Conservation (phyloP, 2,113 vertebrate genomes). For the Etheostoma spectabile region DNA sequence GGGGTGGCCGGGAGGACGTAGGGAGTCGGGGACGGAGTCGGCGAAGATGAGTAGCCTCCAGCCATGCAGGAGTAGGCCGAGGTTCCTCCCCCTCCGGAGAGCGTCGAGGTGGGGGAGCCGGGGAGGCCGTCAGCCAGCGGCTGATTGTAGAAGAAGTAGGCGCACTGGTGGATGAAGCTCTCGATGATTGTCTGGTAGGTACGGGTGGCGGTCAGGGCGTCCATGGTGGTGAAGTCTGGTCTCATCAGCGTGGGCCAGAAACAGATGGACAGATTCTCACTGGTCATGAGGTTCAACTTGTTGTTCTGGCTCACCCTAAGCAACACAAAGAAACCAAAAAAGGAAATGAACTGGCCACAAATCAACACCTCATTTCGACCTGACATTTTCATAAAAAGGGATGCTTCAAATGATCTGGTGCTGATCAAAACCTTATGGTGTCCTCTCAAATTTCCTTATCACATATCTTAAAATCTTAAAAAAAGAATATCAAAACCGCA, state of each 20-base stretch:
- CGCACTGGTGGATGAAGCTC: constrained; percentile 95
- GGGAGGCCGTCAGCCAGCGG: constrained; percentile 84
- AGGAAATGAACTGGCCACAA: not conserved
- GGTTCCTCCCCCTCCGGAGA: constrained; percentile 69
- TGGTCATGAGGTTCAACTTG: constrained; percentile 95
- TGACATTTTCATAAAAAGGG: not conserved
- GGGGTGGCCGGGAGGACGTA: constrained; percentile 77
- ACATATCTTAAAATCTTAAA: not conserved
- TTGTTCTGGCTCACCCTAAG: constrained; percentile 92
- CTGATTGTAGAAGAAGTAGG: constrained; percentile 94
- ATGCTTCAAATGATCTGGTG: not conserved
- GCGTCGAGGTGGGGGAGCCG: constrained; percentile 82
- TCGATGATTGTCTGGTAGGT: constrained; percentile 98
- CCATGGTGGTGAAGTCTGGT: constrained; percentile 96
- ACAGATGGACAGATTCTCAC: constrained; percentile 97
- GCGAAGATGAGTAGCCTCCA: constrained; percentile 72
- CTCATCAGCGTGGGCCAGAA: constrained; percentile 97
- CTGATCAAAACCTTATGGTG: not conserved
- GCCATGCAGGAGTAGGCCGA: constrained; percentile 81
- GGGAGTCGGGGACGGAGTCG: constrained; percentile 68
- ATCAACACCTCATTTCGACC: not conserved
- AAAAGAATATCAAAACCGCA: not conserved
- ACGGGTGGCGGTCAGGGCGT: constrained; percentile 93
- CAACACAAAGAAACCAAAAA: not conserved
- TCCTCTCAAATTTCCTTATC: not conserved